Evolutionary conservation across 2,113 vertebrate species (phyloP), one percentile per base, ranked within the genome.

Genomic region (Beaufortia kweichowensis): DNA sequence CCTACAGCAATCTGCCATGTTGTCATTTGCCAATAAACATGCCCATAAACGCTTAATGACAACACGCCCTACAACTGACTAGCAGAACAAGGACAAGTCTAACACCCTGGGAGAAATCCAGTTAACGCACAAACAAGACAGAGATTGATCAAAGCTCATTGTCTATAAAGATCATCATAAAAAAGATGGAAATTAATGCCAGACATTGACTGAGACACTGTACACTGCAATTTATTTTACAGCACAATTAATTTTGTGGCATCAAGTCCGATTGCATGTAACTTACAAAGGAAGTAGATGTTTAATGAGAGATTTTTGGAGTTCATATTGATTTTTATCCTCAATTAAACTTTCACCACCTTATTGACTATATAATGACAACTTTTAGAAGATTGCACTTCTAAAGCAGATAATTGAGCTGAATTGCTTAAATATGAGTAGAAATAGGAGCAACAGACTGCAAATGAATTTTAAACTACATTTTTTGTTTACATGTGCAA

Each of bases 1-100:
- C n/a, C 48, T 53, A 53, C 66, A 69, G 24, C 48, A 29, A 7
- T 46, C 31, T 62, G 65, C 57, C 64, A 69, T 75, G 15, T 59
- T 62, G 28, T 56, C 43, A 67, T 56, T 63, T 50, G 8, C 43
- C 31, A 29, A 59, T 53, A 33, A 53, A 19, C 53, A 69, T 75
- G 41, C 48, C n/a, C n/a, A 23, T 31, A 77, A 35, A 77, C 19
- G 19, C 29, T 19, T 31, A 28, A 12, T 29, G 12, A 6, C 50
- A 67, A 43, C 11, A 59, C 8, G 6, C 4, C 6, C 15, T 2
- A 15, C 14, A 61, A 41, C 72, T 33, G 23, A 21, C 0, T 2
- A 21, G 31, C 21, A 53, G 48, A 53, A 9, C 48, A 53, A 21
- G 5, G 48, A 53, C 48, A 71, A 71, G 53, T 12, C 14, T 31